Conservation (phyloP, 2,888 invertebrate genomes). For the Kuschelorhynchus macadamiae region DNA sequence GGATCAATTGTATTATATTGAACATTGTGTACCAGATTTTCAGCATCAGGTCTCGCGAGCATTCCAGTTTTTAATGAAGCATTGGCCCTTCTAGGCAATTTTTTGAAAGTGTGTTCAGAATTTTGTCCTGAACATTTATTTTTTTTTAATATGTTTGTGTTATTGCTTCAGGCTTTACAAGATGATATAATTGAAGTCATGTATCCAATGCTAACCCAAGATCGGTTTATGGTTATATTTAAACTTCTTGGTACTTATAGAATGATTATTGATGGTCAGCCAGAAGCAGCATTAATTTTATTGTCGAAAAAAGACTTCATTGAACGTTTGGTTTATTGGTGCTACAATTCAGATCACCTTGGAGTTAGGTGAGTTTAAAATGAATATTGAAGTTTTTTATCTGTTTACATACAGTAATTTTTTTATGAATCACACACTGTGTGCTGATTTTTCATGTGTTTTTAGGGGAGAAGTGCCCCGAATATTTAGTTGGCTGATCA, state of each 20-base stretch:
- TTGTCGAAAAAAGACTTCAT: slow-evolving; percentile 76
- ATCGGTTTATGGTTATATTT: slow-evolving; percentile 86
- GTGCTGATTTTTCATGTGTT: no score
- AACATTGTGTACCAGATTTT: no score
- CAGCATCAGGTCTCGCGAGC: no score
- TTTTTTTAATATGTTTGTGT: background rate
- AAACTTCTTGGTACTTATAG: slow-evolving; percentile 88
- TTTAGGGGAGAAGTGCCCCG: slow-evolving; percentile 82
- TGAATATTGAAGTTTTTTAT: no score
- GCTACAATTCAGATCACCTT: slow-evolving; percentile 82
- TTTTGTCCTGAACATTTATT: no score
- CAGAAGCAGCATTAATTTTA: slow-evolving; percentile 78
- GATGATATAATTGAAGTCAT: slow-evolving; percentile 82
- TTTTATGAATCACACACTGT: no score
- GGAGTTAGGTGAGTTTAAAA: slow-evolving; percentile 74
- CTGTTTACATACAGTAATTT: no score
- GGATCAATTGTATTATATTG: no score
- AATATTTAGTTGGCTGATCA: slow-evolving; percentile 83
- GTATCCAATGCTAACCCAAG: slow-evolving; percentile 77
- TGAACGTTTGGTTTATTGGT: slow-evolving; percentile 81
- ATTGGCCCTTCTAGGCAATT: no score
- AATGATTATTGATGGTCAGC: slow-evolving; percentile 90
- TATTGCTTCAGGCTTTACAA: slow-evolving; percentile 70
- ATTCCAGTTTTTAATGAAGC: no score
- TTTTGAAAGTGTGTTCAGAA: no score